These are phyloP conservation scores for Adoxophyes honmai DNA, from an alignment of 1,140 invertebrate species.

Conservation along the genomic window DNA sequence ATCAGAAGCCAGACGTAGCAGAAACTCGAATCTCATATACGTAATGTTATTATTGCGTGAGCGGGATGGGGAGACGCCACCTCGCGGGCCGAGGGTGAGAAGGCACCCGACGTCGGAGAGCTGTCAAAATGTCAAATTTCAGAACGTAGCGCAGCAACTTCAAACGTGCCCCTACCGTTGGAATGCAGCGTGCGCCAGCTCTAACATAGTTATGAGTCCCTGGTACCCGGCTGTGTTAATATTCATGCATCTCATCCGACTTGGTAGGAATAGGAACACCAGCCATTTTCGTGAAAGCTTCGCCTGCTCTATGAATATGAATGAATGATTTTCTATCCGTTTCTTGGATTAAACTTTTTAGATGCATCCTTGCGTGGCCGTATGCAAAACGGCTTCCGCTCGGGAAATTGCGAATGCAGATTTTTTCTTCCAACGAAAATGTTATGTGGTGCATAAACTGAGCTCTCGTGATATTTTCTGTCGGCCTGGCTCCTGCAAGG, in stretches of 20 bases:
- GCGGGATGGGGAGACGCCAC: conserved; percentile 32
- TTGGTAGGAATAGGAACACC: conserved; percentile 47
- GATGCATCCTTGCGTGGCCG: conserved; percentile 31
- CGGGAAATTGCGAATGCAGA: conserved; percentile 14
- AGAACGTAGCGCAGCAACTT: conserved; percentile 64
- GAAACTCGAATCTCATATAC: conserved; percentile 57
- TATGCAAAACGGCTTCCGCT: conserved; percentile 17
- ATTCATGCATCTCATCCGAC: conserved; percentile 67
- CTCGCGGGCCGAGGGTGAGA: conserved; percentile 41
- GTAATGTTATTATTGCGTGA: conserved; percentile 44
- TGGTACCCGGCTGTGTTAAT: conserved; percentile 59
- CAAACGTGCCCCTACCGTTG: conserved; percentile 68
- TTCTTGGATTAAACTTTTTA: conserved; percentile 65
- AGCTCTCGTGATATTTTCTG: too few relatives aligned
- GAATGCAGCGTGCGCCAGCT: conserved; percentile 48
- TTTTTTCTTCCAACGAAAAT: background rate
- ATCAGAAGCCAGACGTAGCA: conserved; percentile 65
- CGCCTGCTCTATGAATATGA: conserved; percentile 68
- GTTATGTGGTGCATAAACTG: too few relatives aligned
- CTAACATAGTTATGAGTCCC: conserved; percentile 70
- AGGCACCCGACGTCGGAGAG: conserved; percentile 69
- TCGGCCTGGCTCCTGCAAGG: too few relatives aligned
- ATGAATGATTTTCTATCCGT: conserved; percentile 61
- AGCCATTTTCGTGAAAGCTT: conserved; percentile 72
- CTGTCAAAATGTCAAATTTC: conserved; percentile 79